Evolutionary conservation across 2,113 vertebrate species (phyloP).

Genomic region (Corythornis cristatus): DNA sequence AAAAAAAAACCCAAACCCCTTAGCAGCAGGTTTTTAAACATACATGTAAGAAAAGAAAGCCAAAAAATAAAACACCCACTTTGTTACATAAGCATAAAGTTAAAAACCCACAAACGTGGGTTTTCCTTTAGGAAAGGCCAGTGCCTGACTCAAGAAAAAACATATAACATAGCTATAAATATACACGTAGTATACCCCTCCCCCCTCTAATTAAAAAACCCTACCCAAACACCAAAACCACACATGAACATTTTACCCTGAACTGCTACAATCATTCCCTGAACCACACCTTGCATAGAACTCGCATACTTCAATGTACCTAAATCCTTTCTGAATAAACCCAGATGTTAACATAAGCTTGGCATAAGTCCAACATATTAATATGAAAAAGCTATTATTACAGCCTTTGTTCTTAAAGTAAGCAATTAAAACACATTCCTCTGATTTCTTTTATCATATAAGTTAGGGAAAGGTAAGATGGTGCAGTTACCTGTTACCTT

Average conservation of each 20-base stretch:
- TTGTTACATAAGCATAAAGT: neutral
- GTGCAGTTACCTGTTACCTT: neutral
- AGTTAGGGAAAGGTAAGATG: neutral
- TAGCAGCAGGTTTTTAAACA: neutral
- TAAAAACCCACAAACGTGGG: neutral
- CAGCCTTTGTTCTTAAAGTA: neutral
- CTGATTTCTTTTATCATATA: neutral
- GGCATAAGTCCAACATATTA: neutral
- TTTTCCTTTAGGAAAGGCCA: neutral
- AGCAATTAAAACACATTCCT: neutral
- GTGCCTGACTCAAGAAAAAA: neutral
- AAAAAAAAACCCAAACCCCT: neutral
- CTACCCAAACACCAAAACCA: neutral
- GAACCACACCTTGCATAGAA: neutral
- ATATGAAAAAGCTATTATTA: neutral
- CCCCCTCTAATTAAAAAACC: neutral
- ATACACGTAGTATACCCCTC: neutral
- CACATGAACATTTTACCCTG: neutral
- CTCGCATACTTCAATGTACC: neutral
- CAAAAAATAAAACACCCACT: accelerated
- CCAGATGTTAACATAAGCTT: neutral
- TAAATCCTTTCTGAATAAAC: neutral
- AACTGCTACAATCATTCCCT: neutral
- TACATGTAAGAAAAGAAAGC: neutral
- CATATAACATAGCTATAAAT: neutral